Evolutionary conservation across 1,140 invertebrate species (phyloP), one percentile per base, ranked within the genome.

Genomic region (Reticulitermes speratus): DNA sequence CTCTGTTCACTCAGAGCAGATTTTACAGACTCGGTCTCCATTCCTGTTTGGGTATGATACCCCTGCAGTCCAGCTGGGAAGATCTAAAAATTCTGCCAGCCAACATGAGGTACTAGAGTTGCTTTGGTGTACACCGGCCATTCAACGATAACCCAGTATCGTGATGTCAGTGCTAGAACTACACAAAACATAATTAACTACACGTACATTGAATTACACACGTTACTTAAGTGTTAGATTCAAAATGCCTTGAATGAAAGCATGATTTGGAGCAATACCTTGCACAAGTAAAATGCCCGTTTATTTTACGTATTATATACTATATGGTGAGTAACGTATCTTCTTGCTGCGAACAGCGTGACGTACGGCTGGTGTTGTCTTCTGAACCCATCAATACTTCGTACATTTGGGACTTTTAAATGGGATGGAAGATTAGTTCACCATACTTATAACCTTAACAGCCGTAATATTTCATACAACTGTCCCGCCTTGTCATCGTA

Each of bases 11-110:
- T 92, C 89, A 91, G 90, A 89, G 89, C 91, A 55, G 93, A 94
- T 88, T 93, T 91, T 88, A 94, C 93, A 85, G 93, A 94, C 90
- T 94, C 93, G 87, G 93, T 94, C 90, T 94, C 93, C 93, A 94
- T 94, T 89, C 89, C 91, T 86, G 38, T 55, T 25, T 75, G 81
- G 44, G 69, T 30, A 44, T 86, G 82, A 44, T 69, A 85, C 38
- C 85, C 85, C 85, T 85, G 75, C 85, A 85, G 65, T 85, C 45
- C 85, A 85, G 85, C 85, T 85, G 59, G 85, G 30, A 75, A 69
- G 16, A 85, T 45, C 55, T 14, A 59, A n/a, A n/a, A 45, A 23
- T 23, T 85, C 85, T 48, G 44, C 85, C 32, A 85, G 85, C 32
- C 85, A 85, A 52, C 85, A 85, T 85, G 52, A 85, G 85, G 85